Evolutionary conservation across 64 coral and sea anemone species (phyloP), one percentile per base, ranked within the genome.

Genomic region (Stylophora pistillata): DNA sequence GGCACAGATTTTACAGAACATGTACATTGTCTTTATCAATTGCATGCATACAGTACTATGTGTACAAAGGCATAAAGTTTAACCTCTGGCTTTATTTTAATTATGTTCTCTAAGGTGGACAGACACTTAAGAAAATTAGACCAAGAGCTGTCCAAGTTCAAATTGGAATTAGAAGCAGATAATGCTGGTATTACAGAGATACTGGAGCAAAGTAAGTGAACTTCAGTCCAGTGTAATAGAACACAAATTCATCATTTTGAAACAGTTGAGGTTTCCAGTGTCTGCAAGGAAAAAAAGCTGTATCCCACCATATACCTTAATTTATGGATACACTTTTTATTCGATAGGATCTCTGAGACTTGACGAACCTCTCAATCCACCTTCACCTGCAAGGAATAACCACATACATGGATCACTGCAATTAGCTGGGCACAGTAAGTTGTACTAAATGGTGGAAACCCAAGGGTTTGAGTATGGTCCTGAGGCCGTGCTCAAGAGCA

Each of bases 161-260:
- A 99, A 93, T 95, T 99, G 97, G 97, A 99, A 47, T 56, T 99
- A 68, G 97, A 99, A 85, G 97, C 97, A 30, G 97, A 99, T 56
- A 99, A 99, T 99, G 97, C 97, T 64, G 97, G 97, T 6, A 99
- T 99, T 66, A 99, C 97, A 79, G 97, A 99, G 90, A 85, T 95
- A 4, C 56, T 99, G 30, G 97, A 99, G 73, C 86, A 99, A 91
- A 89, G 97, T 99, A 87, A 65, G 93, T 85, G 31, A 47, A 47
- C 3, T 47, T 47, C 37, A 47, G 37, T 47, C 37, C 37, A 47
- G 37, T 47, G 37, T 47, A 47, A 47, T 3, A 7, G 37, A 47
- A 47, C 37, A 47, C 7, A 47, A 47, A 47, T 47, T 47, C 7
- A 7, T 47, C 7, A 47, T 47, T 47, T 47, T 47, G 37, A 47